phyloP scores from a whole-genome alignment of 2,113 vertebrate species.

The Todiramphus saurophagus region DNA sequence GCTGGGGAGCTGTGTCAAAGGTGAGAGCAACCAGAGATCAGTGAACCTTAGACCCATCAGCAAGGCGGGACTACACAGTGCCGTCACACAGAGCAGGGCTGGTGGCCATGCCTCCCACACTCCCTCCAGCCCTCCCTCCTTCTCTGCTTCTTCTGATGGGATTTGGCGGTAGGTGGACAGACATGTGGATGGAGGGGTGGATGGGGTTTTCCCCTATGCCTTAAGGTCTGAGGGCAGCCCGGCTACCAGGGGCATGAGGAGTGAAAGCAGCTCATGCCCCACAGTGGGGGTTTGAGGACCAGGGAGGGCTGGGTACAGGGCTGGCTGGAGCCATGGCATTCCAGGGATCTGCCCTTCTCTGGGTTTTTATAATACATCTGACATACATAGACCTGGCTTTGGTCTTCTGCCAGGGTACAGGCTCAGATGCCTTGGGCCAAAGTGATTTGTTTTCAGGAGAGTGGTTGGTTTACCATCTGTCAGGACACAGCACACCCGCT shows the following conservation, averaged over 20 bases:
- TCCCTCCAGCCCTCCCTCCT: background rate
- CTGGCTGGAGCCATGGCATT: accelerated
- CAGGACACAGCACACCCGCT: accelerated
- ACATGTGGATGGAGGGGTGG: background rate
- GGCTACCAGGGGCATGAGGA: accelerated
- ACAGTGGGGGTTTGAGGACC: accelerated
- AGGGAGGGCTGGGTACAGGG: background rate
- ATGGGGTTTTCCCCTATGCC: background rate
- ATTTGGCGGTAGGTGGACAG: background rate
- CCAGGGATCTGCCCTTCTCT: background rate
- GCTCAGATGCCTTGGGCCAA: background rate
- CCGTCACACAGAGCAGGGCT: accelerated
- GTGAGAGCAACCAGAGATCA: background rate
- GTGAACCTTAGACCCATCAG: slow-evolving; percentile 4
- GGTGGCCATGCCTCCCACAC: background rate
- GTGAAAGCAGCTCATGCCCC: background rate
- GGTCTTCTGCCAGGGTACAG: background rate
- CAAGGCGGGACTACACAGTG: background rate
- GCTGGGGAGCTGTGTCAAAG: background rate
- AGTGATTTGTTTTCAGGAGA: background rate
- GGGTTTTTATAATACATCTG: background rate
- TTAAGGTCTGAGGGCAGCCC: background rate
- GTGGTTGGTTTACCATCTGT: background rate
- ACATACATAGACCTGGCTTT: accelerated
- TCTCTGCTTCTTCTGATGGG: accelerated